These are phyloP conservation scores for Leptopilina myrica DNA, from an alignment of 2,888 invertebrate genomes.

Conservation along the genomic window DNA sequence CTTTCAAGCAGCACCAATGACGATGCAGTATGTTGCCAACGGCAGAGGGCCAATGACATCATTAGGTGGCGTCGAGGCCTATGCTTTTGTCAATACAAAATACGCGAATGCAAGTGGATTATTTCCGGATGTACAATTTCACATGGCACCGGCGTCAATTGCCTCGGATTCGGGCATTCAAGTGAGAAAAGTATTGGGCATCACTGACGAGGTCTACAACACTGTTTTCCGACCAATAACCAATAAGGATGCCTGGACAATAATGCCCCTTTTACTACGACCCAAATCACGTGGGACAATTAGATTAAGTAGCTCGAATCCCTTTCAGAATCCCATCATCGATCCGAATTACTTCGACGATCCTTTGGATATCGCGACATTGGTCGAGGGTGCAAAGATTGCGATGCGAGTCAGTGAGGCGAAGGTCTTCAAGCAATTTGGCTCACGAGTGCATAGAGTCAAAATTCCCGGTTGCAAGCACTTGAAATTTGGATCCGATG, in stretches of 20 bases:
- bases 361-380: constrained; percentile 85
- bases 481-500: constrained; percentile 85
- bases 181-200: constrained; percentile 86
- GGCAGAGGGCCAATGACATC: constrained; percentile 92
- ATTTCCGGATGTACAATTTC: constrained; percentile 94
- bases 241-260: constrained; percentile 88
- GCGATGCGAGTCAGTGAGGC: constrained; percentile 86
- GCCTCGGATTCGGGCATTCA: constrained; percentile 88
- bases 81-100: constrained; percentile 91
- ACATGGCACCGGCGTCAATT: constrained; percentile 94
- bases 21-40: constrained; percentile 87
- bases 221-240: constrained; percentile 89
- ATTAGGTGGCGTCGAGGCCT: constrained; percentile 90
- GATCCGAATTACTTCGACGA: constrained; percentile 95
- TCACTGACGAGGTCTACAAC: constrained; percentile 89
- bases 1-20: constrained; percentile 86
- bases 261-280: constrained; percentile 89
- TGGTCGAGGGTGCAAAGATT: constrained; percentile 91
- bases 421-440: constrained; percentile 88
- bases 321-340: constrained; percentile 91
- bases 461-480: constrained; percentile 89
- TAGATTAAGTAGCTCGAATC: constrained; percentile 86
- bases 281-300: constrained; percentile 89
- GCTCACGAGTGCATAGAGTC: constrained; percentile 85
- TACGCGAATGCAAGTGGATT: constrained; percentile 87